A percentile compares a stretch with the other conserved stretches of the same genome.
Conservation (phyloP, 2,113 vertebrate species). For the Platysternon megacephalum region DNA sequence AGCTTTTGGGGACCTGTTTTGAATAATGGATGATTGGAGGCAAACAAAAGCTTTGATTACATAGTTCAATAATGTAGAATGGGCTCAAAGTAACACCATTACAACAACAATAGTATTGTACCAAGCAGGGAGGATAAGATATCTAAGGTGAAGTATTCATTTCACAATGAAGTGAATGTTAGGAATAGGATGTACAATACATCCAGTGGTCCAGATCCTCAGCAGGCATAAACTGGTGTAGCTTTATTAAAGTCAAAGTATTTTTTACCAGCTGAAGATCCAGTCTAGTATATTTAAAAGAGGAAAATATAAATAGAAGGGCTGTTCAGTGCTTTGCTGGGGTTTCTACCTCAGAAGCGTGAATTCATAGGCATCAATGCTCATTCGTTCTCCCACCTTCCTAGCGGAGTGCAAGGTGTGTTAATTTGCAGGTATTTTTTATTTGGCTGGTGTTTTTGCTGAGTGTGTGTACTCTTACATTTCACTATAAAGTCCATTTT, state of each 20-base stretch:
- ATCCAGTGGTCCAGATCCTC: constrained; percentile 19
- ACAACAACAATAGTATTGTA: neutral
- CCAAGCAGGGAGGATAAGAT: constrained; percentile 29
- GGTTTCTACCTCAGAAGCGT: neutral
- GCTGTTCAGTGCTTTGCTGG: neutral
- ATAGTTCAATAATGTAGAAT: neutral
- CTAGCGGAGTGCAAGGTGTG: neutral
- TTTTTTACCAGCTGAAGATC: constrained; percentile 39
- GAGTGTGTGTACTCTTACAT: neutral
- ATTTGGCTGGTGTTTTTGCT: neutral
- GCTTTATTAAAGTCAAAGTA: constrained; percentile 34
- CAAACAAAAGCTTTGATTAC: neutral
- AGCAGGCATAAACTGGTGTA: neutral
- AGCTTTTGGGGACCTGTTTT: neutral
- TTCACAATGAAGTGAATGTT: constrained; percentile 28
- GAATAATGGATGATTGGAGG: constrained; percentile 16
- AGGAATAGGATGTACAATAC: neutral
- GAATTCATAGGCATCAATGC: neutral
- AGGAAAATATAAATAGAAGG: neutral
- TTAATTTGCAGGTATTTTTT: neutral
- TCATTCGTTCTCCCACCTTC: neutral
- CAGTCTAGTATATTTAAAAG: neutral
- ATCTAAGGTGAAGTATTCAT: constrained; percentile 13
- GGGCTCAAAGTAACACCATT: neutral
- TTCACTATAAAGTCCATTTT: too few relatives aligned